phyloP scores from a whole-genome alignment of 2,888 invertebrate species.

The Tipula confusa region DNA sequence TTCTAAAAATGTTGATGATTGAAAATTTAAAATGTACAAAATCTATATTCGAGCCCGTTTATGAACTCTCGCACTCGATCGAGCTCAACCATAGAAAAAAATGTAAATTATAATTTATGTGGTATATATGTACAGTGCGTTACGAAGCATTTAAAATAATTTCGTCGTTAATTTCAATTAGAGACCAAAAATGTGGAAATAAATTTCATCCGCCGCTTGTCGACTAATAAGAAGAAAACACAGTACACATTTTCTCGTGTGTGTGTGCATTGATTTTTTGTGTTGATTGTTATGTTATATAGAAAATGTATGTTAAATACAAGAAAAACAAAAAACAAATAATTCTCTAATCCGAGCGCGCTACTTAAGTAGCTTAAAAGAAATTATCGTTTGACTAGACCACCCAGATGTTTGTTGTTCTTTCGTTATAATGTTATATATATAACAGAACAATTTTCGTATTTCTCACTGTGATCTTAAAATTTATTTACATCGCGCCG shows the following conservation, averaged over 20 bases:
- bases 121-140: background rate
- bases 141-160: background rate
- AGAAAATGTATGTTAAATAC: conserved; percentile 25
- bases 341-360: conserved; percentile 20
- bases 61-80: background rate
- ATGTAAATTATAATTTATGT: background rate
- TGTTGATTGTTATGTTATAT: conserved; percentile 5
- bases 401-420: conserved; percentile 8
- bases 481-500: conserved; percentile 20
- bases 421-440: background rate
- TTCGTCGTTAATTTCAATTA: conserved; percentile 25
- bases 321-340: background rate
- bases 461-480: conserved; percentile 7
- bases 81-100: background rate
- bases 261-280: background rate
- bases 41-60: background rate
- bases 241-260: background rate
- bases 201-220: background rate
- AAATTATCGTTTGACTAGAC: conserved; percentile 25
- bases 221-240: background rate
- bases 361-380: conserved; percentile 25
- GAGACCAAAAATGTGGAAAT: conserved; percentile 7
- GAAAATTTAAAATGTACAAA: background rate
- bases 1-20: background rate
- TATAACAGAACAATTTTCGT: background rate